Conservation (phyloP, 1,140 invertebrate genomes). For the Bursaphelenchus mucronatus region DNA sequence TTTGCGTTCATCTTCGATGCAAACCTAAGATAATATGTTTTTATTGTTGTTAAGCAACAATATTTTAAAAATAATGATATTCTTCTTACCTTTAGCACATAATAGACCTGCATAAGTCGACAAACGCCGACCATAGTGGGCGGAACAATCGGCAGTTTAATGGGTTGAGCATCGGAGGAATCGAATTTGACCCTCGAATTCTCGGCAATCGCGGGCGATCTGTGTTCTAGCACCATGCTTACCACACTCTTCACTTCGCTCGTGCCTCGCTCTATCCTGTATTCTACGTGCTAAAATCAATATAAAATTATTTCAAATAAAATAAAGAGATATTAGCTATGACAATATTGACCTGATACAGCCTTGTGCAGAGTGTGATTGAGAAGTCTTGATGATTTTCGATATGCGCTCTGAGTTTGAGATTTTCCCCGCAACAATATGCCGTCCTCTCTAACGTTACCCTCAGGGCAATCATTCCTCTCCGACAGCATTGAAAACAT, state of each 20-base stretch:
- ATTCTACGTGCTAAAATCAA: conserved; percentile 70
- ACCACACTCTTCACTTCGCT: conserved; percentile 67
- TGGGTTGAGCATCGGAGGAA: conserved; percentile 62
- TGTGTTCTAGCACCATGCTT: conserved; percentile 72
- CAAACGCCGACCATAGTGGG: conserved; percentile 73
- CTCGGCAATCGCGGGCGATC: conserved; percentile 40
- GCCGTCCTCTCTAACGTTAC: conserved; percentile 72
- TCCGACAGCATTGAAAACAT: conserved; percentile 75
- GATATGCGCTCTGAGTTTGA: conserved; percentile 72
- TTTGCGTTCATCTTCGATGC: conserved; percentile 68
- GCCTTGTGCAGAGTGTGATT: conserved; percentile 69
- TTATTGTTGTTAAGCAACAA: neutral
- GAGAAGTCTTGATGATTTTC: conserved; percentile 75
- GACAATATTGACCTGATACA: conserved; percentile 67
- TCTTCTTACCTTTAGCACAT: conserved; percentile 70
- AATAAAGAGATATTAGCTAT: conserved; percentile 9
- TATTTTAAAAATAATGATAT: neutral
- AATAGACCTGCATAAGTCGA: conserved; percentile 74
- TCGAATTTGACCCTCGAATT: conserved; percentile 64
- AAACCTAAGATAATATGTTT: conserved; percentile 24
- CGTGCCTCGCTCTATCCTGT: conserved; percentile 74
- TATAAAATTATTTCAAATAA: conserved; percentile 3
- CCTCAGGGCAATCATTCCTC: conserved; percentile 70
- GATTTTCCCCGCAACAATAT: conserved; percentile 76
- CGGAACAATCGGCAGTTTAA: conserved; percentile 74